Evolutionary conservation across 2,797 vertebrate genomes (phyloP), one percentile per base, ranked within the genome.

Genomic region (Harpagifer antarcticus): DNA sequence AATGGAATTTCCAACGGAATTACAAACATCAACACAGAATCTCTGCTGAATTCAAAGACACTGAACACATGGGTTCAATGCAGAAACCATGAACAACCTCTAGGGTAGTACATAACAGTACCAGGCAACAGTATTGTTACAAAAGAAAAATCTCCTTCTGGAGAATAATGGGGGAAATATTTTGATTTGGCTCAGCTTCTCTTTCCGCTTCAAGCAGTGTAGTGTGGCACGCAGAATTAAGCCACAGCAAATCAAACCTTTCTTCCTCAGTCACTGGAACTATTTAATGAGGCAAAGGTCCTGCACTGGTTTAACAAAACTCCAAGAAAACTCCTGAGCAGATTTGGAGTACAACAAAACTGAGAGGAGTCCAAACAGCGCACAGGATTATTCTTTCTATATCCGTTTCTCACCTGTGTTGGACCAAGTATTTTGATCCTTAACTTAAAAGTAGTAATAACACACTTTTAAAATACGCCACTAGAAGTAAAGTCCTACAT

Each of bases 271-370:
- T 68, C 77, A 85, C 73, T 70, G 54, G 74, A 87, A 79, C 61
- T 67, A 62, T 90, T 86, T 87, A 83, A 86, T 78, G 56, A 81
- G 67, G 72, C 37, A 69, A 61, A 55, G 75, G 56, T 85, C 62
- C 50, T 82, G 55, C 61, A 62, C 64, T 64, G 42, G 66, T 81
- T 74, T 58, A 33, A 82, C 45, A 43, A 67, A 68, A 75, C 20
- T n/a, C 57, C 44, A 7, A 1, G 10, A 58, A n/a, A 16, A 27
- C 31, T 43, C 48, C 56, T 31, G 14, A 55, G 43, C 31, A 58
- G 13, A 63, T 59, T 13, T 20, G 10, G 19, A 75, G 42, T 49
- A 69, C 14, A 52, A 53, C 7, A 66, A 57, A 15, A 71, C 27
- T 23, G 17, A 74, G 23, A 68, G 45, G 45, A 56, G 40, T 16